Evolutionary conservation across 2,797 vertebrate genomes (phyloP), one percentile per base, ranked within the genome.

Genomic region (Cheirogaleus major): DNA sequence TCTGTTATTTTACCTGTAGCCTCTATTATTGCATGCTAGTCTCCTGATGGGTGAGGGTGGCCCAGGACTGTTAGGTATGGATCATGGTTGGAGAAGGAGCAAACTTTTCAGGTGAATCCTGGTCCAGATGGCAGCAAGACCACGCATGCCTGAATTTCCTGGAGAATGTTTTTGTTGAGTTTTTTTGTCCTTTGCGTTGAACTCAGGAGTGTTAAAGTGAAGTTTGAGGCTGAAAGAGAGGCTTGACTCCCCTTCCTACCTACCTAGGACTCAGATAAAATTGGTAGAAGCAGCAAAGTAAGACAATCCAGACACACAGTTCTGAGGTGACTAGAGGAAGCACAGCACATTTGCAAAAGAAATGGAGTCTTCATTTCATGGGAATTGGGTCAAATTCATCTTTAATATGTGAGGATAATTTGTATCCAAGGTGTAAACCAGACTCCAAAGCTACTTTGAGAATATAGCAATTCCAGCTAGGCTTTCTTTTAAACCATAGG

Each of bases 361-460:
- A 76, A 80, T 10, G 3, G 55, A 67, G 7, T 20, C 63, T 89
- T 70, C 20, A 27, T 61, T 32, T 83, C 35, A 43, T 35, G 30
- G 6, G 18, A 38, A 88, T 38, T 17, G 70, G 69, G 27, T 86
- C 65, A 89, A 72, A 84, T 80, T 80, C 23, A 76, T 85, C 63
- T 69, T 88, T 90, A 90, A 82, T 48, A 95, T 73, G 18, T 57
- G 4, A 86, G 57, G 76, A 82, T 72, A 70, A 61, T 67, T 59
- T 69, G 35, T 45, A 80, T 48, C 38, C 25, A 72, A 45, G 35
- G 38, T 87, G 25, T 63, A 93, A 94, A 67, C 23, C 70, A 89
- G 35, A 84, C n/a, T 76, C 79, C 48, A 94, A 95, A 86, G 50
- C 43, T 70, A 50, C 78, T 95, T 88, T 48, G 75, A 57, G 52